Evolutionary conservation across 37 sponge, comb jelly and placozoan species (phyloP).

Genomic region (Halisarca cf. caerulea): DNA sequence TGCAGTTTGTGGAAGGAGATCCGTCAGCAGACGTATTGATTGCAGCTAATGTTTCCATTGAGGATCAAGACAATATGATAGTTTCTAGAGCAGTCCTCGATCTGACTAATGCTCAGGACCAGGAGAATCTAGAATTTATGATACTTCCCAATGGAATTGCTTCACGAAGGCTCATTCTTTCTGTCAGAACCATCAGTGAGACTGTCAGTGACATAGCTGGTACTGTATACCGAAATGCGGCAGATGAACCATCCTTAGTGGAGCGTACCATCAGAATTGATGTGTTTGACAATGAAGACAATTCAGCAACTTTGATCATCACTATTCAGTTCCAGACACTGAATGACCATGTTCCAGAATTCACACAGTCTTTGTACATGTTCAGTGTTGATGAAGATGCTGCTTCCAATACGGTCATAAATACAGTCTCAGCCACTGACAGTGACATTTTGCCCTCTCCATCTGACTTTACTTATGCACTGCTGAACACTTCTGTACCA

Average conservation of each 20-base stretch:
- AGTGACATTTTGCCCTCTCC: constrained; percentile 18
- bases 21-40: neutral
- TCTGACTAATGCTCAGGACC: neutral
- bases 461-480: neutral
- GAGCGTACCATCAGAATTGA: constrained; percentile 34
- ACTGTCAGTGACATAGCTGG: constrained; percentile 13
- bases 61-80: constrained; percentile 51
- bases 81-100: constrained; percentile 24
- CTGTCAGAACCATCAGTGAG: neutral
- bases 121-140: neutral
- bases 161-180: neutral
- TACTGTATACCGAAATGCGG: constrained; percentile 37
- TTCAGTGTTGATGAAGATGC: constrained; percentile 46
- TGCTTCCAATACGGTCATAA: constrained; percentile 20
- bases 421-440: constrained; percentile 43
- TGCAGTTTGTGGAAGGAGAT: constrained; percentile 49
- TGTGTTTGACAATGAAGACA: constrained; percentile 50
- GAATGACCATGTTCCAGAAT: constrained; percentile 73
- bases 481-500: neutral
- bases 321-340: constrained; percentile 1
- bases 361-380: constrained; percentile 24
- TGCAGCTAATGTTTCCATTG: constrained; percentile 42
- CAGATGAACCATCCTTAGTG: constrained; percentile 43
- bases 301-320: constrained; percentile 1
- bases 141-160: neutral